These are phyloP conservation scores for Ciconia maguari DNA, from an alignment of 2,113 vertebrate genomes.

Conservation along the genomic window DNA sequence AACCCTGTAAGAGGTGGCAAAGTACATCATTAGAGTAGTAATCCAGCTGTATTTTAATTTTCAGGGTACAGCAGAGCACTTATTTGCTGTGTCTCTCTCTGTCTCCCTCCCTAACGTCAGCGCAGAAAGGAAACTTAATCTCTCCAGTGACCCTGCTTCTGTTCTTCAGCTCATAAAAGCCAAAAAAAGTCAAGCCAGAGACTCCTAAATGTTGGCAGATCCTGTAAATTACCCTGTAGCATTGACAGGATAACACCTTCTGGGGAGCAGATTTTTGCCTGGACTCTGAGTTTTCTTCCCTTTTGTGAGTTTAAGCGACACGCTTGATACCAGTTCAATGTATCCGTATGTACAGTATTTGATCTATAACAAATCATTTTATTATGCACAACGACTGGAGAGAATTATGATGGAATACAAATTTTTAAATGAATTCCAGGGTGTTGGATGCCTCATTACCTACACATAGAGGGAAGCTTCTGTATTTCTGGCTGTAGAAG, in stretches of 20 bases:
- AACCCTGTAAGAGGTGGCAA: background rate
- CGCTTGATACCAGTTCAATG: background rate
- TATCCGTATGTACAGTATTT: background rate
- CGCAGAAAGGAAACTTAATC: constrained; percentile 32
- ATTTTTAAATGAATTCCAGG: constrained; percentile 8
- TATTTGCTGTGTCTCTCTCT: background rate
- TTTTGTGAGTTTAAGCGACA: background rate
- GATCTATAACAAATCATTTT: constrained; percentile 2
- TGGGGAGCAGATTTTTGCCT: background rate
- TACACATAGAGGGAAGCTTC: background rate
- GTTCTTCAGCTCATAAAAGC: constrained; percentile 40
- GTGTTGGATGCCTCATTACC: background rate
- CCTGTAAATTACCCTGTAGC: background rate
- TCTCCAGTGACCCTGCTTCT: background rate
- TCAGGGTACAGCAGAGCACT: background rate
- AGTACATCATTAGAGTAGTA: background rate
- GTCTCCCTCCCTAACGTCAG: background rate
- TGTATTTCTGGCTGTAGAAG: background rate
- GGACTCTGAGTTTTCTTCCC: background rate
- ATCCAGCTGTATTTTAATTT: constrained; percentile 26
- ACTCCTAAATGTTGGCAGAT: constrained; percentile 17
- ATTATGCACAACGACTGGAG: background rate
- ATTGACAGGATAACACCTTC: background rate
- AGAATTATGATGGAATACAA: background rate
- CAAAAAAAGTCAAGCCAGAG: constrained; percentile 21